Evolutionary conservation across 2,888 invertebrate genomes (phyloP), one percentile per base, ranked within the genome.

Genomic region (Synergus umbraculus): DNA sequence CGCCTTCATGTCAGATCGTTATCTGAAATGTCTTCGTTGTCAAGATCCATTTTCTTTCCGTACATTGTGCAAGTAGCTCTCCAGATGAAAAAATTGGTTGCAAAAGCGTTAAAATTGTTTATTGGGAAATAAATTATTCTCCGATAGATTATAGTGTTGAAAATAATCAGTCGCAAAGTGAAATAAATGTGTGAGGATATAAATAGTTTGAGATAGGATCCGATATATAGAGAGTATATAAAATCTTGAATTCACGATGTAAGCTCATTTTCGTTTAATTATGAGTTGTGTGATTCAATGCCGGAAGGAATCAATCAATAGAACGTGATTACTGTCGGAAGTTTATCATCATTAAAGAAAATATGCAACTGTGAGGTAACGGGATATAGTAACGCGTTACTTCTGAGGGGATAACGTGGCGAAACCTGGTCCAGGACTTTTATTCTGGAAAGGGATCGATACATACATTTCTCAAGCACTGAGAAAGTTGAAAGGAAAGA

Each of bases 401-500:
- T 58, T 58, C 8, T 58, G n/a, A 58, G 18, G 8, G 8, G 54
- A 58, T 58, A 58, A 58, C 9, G 3, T 18, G n/a, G 1, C 54
- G 13, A 18, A 18, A n/a, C n/a, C 9, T 58, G 54, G 54, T 58
- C 54, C n/a, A 8, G 3, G 60, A 54, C 54, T 37, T 73, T 54
- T 73, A 37, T 73, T 54, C 37, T 41, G 29, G 41, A 37, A 54
- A 73, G 37, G 54, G 54, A 54, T 69, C 46, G 69, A 69, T 69
- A 54, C 29, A 43, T 69, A 69, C 37, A 54, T 73, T 54, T 73
- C 54, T 54, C 41, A 73, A 73, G 54, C 46, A 54, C 37, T 73
- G 73, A 73, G 49, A 73, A 73, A 73, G 54, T 54, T 73, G 73
- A 73, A 73, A 73, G 54, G 49, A 73, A 73, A 73, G 37, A 54